Base-by-base conservation (phyloP, 2,797 vertebrate genomes). In the Podarcis lilfordi region DNA sequence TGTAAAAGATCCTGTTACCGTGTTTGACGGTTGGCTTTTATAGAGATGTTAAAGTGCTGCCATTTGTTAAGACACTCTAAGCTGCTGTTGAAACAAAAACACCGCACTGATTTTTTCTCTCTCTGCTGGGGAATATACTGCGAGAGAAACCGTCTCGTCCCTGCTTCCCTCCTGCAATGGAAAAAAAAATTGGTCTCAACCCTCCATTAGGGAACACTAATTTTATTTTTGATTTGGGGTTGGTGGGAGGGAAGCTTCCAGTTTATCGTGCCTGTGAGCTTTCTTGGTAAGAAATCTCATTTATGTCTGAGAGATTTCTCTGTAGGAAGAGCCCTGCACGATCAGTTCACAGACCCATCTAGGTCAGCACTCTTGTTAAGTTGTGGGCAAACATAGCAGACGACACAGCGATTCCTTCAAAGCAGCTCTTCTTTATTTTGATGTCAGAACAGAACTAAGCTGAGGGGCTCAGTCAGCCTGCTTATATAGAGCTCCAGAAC, bases 251-350 rank as follows among this genome's bases (percentile, higher is more conserved):
- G 76, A 72, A 87, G 29, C 68, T 15, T 4, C 81, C 91, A 85
- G 74, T 8, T 64, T 61, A 50, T 50, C 11, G 10, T 50, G 11
- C 11, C 11, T 50, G 50, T 0, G 3, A 50, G 3, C 50, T 50
- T 3, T 50, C 50, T 3, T 50, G 11, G 50, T 13, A 50, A 50
- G 50, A 50, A 50, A 50, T 50, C 50, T 50, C 50, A 50, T 50
- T 50, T 11, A 50, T 50, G 66, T 89, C 40, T 77, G 3, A 87
- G 92, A 91, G 17, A 40, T 82, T 82, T 87, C 88, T 5, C 37
- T 37, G 10, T 5, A 66, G 37, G 37, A 37, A 64, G 50, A 50
- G 32, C 32, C 32, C 32, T 32, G 32, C 32, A 32, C 32, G 3
- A 50, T 50, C 11, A 50, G 50, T 13, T 11, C 50, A 50, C 50